These are phyloP conservation scores for Manacus vitellinus DNA, from an alignment of 2,113 vertebrate species.

Conservation along the genomic window DNA sequence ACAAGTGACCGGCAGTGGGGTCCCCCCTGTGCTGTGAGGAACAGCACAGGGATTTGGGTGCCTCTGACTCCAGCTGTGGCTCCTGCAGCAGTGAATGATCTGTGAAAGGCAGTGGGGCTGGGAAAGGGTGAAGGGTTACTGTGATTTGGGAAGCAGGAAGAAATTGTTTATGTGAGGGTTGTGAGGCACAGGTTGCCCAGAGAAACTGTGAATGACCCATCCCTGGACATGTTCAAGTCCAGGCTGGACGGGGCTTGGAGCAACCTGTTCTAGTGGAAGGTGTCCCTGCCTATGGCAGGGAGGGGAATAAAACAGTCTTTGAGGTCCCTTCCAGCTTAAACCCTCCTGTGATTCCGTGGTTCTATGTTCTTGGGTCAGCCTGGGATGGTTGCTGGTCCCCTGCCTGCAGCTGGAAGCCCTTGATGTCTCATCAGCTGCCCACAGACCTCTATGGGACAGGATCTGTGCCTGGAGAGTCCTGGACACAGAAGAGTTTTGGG, in stretches of 20 bases:
- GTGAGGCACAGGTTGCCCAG: neutral
- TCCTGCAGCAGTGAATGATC: neutral
- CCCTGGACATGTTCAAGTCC: neutral
- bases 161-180: neutral
- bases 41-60: fast-evolving
- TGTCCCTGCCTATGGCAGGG: neutral
- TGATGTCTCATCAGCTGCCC: neutral
- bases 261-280: fast-evolving
- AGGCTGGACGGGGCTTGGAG: neutral
- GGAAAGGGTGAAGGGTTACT: neutral
- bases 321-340: neutral
- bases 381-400: neutral
- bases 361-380: neutral
- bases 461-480: neutral
- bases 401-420: fast-evolving
- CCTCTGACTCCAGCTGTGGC: neutral
- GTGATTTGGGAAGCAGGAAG: neutral
- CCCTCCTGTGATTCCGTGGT: neutral
- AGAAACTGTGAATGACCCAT: neutral
- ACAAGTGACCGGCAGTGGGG: neutral
- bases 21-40: neutral
- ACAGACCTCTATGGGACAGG: neutral
- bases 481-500: neutral
- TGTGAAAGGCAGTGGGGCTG: neutral
- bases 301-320: neutral